Conservation (phyloP, 1,140 invertebrate genomes). For the Chrysomallon squamiferum region DNA sequence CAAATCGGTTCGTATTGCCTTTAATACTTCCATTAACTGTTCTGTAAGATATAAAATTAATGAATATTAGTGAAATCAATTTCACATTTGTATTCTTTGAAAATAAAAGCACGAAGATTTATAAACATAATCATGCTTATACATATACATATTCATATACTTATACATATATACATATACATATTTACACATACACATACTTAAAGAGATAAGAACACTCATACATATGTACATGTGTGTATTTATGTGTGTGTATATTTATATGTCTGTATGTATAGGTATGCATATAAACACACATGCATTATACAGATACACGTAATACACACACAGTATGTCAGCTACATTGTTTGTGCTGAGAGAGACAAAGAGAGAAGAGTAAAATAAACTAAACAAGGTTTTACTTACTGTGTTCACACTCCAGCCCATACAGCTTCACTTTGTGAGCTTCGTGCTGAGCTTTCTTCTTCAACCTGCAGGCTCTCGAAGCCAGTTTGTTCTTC, state of each 20-base stretch:
- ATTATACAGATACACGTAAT: too few species aligned
- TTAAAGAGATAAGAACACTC: neutral
- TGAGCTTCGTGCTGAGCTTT: conserved; percentile 65
- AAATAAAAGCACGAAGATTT: neutral
- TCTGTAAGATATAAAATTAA: conserved; percentile 23
- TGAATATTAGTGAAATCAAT: neutral
- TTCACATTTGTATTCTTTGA: neutral
- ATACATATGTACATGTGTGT: conserved; percentile 50
- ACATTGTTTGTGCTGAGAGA: too few species aligned
- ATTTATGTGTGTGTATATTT: too few species aligned
- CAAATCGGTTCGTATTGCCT: conserved; percentile 67
- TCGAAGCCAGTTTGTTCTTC: conserved; percentile 96
- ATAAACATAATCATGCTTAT: neutral
- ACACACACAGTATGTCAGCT: too few species aligned
- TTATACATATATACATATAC: neutral
- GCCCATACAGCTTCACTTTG: conserved; percentile 84
- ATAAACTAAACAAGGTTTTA: conserved; percentile 47
- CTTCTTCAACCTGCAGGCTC: conserved; percentile 80
- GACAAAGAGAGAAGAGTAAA: too few species aligned
- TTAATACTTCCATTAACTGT: conserved; percentile 49
- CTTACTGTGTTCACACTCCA: conserved; percentile 94
- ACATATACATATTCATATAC: neutral
- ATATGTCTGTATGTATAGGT: too few species aligned
- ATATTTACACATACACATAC: neutral
- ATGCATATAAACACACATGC: conserved; percentile 6